Evolutionary conservation across 1,140 invertebrate species (phyloP), one percentile per base, ranked within the genome.

Genomic region (Dufourea novaeangliae): DNA sequence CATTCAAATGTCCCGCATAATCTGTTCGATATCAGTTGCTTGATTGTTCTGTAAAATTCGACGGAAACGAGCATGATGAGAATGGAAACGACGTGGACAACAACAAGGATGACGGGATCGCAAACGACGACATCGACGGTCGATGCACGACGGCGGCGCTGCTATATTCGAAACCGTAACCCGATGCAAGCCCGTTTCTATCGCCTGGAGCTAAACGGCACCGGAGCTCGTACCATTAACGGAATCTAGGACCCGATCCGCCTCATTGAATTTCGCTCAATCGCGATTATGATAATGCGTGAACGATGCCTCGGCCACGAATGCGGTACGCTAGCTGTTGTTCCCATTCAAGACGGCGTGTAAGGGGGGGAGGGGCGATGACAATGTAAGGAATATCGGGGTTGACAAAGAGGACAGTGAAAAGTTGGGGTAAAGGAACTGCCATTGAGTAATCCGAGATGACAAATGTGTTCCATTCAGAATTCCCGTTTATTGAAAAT

Each of bases 281-380:
- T 86, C 79, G 81, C 81, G 80, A 86, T 86, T 85, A 86, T 83
- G 83, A 86, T 86, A 85, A 86, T 85, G 83, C 70, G 80, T 83
- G 74, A 86, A 83, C 83, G 80, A 80, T 78, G 72, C 56, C 54
- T 54, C 25, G 11, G 12, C 56, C 57, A 54, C 39, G 32, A 20
- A 79, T 32, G 34, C 41, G 41, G 57, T 34, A 71, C 52, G 59
- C 46, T 52, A 20, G 57, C 39, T 37, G 41, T 75, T 74, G 80
- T 82, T 41, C 76, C 66, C 68, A 27, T 71, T 63, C 25, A 54
- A 41, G 29, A 6, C 50, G 50, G 2, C 14, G n/a, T n/a, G n/a
- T n/a, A n/a, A n/a, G 1, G 22, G 22, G 17, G 50, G 52, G 69
- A 52, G 56, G 50, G 12, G 39, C 62, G 62, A 78, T 22, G 34